phyloP scores from a whole-genome alignment of 2,888 invertebrate genomes.

The Drosophila picticornis region DNA sequence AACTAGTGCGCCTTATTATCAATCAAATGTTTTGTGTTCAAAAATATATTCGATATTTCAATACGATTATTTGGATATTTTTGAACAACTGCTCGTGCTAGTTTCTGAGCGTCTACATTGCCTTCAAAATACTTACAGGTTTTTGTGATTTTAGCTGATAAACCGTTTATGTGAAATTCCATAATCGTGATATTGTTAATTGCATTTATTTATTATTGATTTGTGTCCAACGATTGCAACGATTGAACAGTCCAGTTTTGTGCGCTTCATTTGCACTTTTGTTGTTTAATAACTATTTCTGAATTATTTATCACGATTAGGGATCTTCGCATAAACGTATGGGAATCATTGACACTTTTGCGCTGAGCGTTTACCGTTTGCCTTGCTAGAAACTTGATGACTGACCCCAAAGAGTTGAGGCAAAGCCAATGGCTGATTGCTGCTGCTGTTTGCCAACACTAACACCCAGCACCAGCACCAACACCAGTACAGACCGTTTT shows the following conservation, averaged over 20 bases:
- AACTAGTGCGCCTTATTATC: background rate
- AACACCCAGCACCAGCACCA: background rate
- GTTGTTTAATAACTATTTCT: slow-evolving; percentile 8
- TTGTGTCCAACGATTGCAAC: background rate
- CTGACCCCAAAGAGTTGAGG: slow-evolving; percentile 27
- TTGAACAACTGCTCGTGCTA: background rate
- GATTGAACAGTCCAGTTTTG: slow-evolving; percentile 16
- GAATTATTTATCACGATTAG: slow-evolving; percentile 44
- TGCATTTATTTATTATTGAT: background rate
- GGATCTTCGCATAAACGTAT: slow-evolving; percentile 37
- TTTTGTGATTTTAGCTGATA: background rate
- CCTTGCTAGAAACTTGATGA: slow-evolving; percentile 25
- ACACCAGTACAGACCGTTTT: slow-evolving; percentile 13
- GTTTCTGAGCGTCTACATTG: background rate
- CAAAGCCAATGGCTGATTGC: slow-evolving; percentile 17
- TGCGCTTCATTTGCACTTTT: background rate
- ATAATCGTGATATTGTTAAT: slow-evolving; percentile 31
- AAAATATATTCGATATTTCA: too few species aligned
- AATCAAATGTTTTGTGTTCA: background rate
- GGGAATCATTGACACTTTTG: slow-evolving; percentile 17
- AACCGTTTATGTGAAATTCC: slow-evolving; percentile 30
- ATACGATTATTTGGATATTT: background rate
- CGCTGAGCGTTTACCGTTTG: slow-evolving; percentile 28
- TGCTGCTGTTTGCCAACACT: slow-evolving; percentile 6
- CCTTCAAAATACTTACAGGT: slow-evolving; percentile 37